Evolutionary conservation across 2,888 invertebrate species (phyloP).

Genomic region (Drosophila cognata): DNA sequence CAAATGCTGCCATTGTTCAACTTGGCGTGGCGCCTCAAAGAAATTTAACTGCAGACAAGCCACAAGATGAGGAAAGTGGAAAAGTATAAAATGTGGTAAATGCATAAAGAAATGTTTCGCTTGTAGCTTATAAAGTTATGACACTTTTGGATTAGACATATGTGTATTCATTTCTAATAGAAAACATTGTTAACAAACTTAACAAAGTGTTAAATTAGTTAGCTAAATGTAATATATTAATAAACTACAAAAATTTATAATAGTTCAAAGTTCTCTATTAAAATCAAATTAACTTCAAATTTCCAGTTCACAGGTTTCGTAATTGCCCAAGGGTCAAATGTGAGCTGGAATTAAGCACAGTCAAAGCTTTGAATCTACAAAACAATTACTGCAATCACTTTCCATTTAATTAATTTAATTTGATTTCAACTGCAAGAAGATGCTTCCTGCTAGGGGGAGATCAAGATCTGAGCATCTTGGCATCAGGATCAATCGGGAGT

Average conservation of each 20-base stretch:
- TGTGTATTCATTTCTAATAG: not conserved
- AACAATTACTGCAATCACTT: conserved; percentile 67
- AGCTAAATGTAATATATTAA: not conserved
- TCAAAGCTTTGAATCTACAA: conserved; percentile 53
- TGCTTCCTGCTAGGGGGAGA: conserved; percentile 38
- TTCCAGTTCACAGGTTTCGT: conserved; percentile 9
- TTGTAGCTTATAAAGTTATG: conserved; percentile 2
- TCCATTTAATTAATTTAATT: conserved; percentile 70
- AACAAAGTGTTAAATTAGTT: not conserved
- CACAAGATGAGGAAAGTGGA: not conserved
- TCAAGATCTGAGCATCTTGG: conserved; percentile 21
- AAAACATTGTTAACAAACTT: not conserved
- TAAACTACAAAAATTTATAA: not conserved
- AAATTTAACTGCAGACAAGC: conserved; percentile 18
- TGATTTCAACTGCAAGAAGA: conserved; percentile 36
- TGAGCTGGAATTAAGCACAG: not conserved
- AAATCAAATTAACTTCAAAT: not conserved
- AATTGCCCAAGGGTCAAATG: conserved; percentile 41
- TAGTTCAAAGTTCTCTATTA: not conserved
- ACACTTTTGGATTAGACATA: not conserved
- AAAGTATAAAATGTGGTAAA: not conserved
- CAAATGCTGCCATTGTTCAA: conserved; percentile 36
- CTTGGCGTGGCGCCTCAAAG: conserved; percentile 23
- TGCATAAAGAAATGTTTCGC: conserved; percentile 1
- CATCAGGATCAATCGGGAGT: conserved; percentile 35